phyloP scores from a whole-genome alignment of 2,797 vertebrate species.

The Orestias chungarensis region DNA sequence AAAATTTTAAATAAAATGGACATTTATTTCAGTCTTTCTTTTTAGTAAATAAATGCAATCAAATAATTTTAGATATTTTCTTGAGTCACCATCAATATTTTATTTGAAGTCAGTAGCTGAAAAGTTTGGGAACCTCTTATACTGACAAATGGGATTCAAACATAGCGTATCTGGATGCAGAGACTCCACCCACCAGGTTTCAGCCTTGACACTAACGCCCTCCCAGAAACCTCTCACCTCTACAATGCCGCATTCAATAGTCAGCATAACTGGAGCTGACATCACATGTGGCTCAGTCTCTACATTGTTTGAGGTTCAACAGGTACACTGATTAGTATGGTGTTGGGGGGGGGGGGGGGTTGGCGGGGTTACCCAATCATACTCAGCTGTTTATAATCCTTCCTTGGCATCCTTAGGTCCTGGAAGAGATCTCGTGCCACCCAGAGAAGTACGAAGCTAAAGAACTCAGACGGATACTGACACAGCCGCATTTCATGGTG shows the following conservation, averaged over 20 bases:
- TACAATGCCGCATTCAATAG: slow-evolving; percentile 65
- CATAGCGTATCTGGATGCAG: no score
- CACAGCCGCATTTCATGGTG: slow-evolving; percentile 99
- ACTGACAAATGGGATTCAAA: no score
- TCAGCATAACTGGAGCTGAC: slow-evolving; percentile 70
- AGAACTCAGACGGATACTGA: slow-evolving; percentile 95
- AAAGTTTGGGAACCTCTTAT: no score
- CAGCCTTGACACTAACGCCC: not conserved
- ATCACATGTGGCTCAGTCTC: slow-evolving; percentile 43
- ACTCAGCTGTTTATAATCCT: not conserved
- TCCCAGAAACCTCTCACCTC: slow-evolving; percentile 46
- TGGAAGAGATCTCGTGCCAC: slow-evolving; percentile 99
- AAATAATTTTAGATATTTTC: no score
- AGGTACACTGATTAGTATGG: no score
- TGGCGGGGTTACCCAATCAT: not conserved
- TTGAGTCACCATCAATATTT: no score
- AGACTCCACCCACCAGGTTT: not conserved
- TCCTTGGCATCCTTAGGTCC: slow-evolving; percentile 80
- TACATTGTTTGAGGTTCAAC: slow-evolving; percentile 12
- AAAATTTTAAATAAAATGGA: no score
- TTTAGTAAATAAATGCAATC: no score
- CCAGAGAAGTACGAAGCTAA: slow-evolving; percentile 96
- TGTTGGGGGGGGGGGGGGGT: no score
- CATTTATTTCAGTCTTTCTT: no score
- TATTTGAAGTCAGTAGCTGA: no score